Evolutionary conservation across 2,113 vertebrate species (phyloP), one percentile per base, ranked within the genome.

Genomic region (Camarhynchus parvulus): DNA sequence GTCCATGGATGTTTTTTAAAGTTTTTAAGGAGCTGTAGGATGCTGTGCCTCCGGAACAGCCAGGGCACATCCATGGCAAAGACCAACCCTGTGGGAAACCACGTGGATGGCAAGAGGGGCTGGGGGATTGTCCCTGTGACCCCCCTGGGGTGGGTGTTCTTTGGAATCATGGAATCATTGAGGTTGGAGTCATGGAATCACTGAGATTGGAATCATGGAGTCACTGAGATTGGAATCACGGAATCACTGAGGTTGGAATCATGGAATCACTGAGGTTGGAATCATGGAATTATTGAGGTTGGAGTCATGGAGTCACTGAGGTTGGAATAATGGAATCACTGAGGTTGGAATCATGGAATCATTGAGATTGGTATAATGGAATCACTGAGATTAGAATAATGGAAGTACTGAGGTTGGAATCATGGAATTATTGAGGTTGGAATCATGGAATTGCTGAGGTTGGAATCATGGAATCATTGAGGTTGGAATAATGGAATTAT

Each of bases 211-310:
- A 33, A 33, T 33, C 2, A 64, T 24, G 41, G 63, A 33, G 12
- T 66, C 1, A 6, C 0, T 49, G 12, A 47, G 44, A 1, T 5
- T 27, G 17, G 24, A 10, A 47, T 27, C 0, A 27, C n/a, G 31
- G 42, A n/a, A 18, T 44, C 1, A n/a, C 0, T 27, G 35, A 37
- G 35, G 1, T 5, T 27, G n/a, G n/a, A 14, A 62, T 39, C 1
- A 39, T 14, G 11, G 37, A 20, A 41, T 30, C 3, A 20, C 0
- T 41, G 61, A 30, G 27, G 6, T 41, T 39, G 18, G 59, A 7
- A 41, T 41, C 3, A 62, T 20, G 37, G 25, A 20, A 28, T 30
- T 1, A 9, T 0, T 46, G 15, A 67, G 31, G 1, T 10, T n/a
- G 11, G 22, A 9, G 25, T 66, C 0, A 63, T 10, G 18, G 18